Evolutionary conservation across 1,140 invertebrate genomes (phyloP).

Genomic region (Andrena cerasifolii): DNA sequence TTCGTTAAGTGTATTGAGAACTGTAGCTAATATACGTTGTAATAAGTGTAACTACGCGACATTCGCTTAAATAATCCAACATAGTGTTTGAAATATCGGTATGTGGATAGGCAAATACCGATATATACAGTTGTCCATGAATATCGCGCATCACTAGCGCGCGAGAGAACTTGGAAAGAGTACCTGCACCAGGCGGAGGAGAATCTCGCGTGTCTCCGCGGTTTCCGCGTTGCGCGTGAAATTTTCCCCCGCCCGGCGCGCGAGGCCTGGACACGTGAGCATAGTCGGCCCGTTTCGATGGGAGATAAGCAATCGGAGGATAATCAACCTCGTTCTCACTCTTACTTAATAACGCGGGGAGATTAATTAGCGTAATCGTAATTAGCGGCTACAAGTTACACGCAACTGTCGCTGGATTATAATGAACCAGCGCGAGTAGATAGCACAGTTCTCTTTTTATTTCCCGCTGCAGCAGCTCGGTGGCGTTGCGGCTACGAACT

Average conservation of each 20-base stretch:
- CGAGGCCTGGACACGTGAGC: not conserved
- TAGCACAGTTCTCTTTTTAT: not conserved
- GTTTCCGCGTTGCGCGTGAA: slow-evolving; percentile 33
- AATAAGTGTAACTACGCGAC: no score
- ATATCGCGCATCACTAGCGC: no score
- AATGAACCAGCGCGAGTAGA: not conserved
- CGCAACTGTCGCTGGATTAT: slow-evolving; percentile 1
- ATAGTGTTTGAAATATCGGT: no score
- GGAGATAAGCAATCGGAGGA: slow-evolving; percentile 8
- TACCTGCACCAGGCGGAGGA: slow-evolving; percentile 1
- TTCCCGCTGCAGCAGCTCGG: not conserved
- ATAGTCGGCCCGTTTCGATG: not conserved
- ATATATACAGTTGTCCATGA: no score
- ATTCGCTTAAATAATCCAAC: no score
- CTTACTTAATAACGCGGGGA: slow-evolving; percentile 8
- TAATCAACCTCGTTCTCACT: slow-evolving; percentile 8
- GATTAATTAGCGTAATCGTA: slow-evolving; percentile 8
- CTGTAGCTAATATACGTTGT: no score
- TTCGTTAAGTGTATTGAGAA: no score
- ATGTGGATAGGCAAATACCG: no score
- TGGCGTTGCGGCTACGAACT: not conserved
- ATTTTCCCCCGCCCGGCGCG: slow-evolving; percentile 25
- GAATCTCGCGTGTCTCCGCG: not conserved
- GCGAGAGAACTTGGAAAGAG: no score
- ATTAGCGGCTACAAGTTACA: slow-evolving; percentile 1